Percentiles rank a stretch among this genome's conserved stretches.
phyloP scores from a whole-genome alignment of 1,140 invertebrate genomes.

The Babylonia areolata region DNA sequence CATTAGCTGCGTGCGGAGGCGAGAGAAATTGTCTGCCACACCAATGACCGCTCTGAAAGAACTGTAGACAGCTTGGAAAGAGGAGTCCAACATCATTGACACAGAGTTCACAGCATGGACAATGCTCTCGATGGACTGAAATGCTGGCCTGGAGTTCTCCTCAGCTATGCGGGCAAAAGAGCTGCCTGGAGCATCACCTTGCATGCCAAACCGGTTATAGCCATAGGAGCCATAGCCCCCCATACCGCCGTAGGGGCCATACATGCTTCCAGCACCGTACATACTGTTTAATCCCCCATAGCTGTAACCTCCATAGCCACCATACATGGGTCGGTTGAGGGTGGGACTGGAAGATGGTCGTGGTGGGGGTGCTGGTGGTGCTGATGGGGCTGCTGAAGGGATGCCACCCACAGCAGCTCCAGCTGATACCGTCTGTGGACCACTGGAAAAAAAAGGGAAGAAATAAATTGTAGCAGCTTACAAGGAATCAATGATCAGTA shows the following conservation, averaged over 20 bases:
- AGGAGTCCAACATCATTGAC: slow-evolving; percentile 97
- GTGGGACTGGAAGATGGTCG: slow-evolving; percentile 44
- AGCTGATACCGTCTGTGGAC: slow-evolving; percentile 18
- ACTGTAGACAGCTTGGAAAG: slow-evolving; percentile 94
- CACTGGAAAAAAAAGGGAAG: no score
- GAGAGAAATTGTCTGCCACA: slow-evolving; percentile 94
- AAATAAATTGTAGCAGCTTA: background rate
- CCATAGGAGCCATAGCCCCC: slow-evolving; percentile 60
- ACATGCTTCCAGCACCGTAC: slow-evolving; percentile 51
- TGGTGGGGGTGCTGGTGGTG: slow-evolving; percentile 61
- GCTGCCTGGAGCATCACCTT: slow-evolving; percentile 56
- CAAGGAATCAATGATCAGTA: background rate
- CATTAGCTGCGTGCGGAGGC: slow-evolving; percentile 87
- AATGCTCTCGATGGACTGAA: slow-evolving; percentile 95
- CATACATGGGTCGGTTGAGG: slow-evolving; percentile 29
- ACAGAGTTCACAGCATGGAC: slow-evolving; percentile 93
- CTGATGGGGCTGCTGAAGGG: slow-evolving; percentile 38
- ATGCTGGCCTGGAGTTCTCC: slow-evolving; percentile 92
- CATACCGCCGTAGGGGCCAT: slow-evolving; percentile 53
- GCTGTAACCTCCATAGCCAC: slow-evolving; percentile 44
- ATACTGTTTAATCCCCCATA: slow-evolving; percentile 40
- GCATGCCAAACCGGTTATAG: slow-evolving; percentile 67
- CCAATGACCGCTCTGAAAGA: slow-evolving; percentile 96
- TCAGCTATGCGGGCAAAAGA: slow-evolving; percentile 89
- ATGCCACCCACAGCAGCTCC: background rate